These are phyloP conservation scores for Lasiurus cinereus DNA, from an alignment of 2,113 vertebrate species.

Conservation along the genomic window DNA sequence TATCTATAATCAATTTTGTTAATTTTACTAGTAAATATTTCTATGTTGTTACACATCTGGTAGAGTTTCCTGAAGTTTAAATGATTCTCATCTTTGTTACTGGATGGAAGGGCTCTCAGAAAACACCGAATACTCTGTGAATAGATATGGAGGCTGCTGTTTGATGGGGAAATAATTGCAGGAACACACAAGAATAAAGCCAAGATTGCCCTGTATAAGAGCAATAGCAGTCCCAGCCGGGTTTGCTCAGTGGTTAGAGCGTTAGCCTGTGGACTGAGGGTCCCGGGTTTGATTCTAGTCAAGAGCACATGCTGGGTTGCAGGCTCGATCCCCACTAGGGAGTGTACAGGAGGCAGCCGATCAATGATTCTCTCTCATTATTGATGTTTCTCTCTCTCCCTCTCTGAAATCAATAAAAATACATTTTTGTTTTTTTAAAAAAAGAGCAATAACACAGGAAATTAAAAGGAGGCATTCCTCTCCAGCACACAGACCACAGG, in stretches of 20 bases:
- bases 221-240: too few relatives aligned
- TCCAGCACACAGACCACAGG: not conserved
- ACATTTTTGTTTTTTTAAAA: too few relatives aligned
- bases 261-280: too few relatives aligned
- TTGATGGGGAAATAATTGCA: not conserved
- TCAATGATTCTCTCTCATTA: too few relatives aligned
- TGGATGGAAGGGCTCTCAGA: not conserved
- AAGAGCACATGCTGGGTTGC: too few relatives aligned
- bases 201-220: not conserved
- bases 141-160: not conserved
- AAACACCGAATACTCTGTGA: not conserved
- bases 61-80: not conserved
- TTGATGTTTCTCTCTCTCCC: too few relatives aligned
- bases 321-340: too few relatives aligned
- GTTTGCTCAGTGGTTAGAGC: too few relatives aligned
- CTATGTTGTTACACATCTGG: not conserved
- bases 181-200: not conserved
- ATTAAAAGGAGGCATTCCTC: not conserved
- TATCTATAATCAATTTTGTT: not conserved
- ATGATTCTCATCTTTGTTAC: not conserved
- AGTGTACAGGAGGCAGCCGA: too few relatives aligned
- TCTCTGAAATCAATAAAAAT: too few relatives aligned
- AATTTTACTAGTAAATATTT: conserved; percentile 6
- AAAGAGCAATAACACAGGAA: not conserved
- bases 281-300: too few relatives aligned